Base-by-base conservation (phyloP, 2,113 vertebrate species). In the Aldabrachelys gigantea region DNA sequence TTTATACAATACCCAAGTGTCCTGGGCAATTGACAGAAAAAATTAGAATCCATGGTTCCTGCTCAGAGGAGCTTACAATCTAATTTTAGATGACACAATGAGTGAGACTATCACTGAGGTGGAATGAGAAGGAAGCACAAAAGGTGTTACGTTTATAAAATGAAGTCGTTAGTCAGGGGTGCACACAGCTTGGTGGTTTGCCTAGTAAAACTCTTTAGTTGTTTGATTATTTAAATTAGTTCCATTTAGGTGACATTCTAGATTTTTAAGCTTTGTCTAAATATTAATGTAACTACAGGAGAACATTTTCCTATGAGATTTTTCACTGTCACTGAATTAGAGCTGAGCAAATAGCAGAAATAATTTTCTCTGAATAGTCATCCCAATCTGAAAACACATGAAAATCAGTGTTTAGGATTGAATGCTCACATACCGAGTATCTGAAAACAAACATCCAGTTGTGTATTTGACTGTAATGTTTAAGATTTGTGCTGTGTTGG, bases 61-160 rank as follows among this genome's bases (percentile, higher is more conserved):
- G n/a, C 17, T 7, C 0, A 0, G 1, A 2, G 52, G 62, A 86
- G 47, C 4, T 80, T 0, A 0, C 29, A 75, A 52, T 10, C 19
- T 57, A 24, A 3, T 85, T 94, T 92, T 84, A 84, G 56, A 31
- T 35, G 10, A 47, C 38, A 22, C 75, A 41, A 27, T 76, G 41
- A 78, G 75, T 47, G 38, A 12, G 24, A 78, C 24, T 47, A 78
- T 44, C 41, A 76, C 5, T 76, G 41, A 17, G 11, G 10, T 35
- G 78, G 13, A 4, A 4, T 56, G 52, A 82, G 65, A 86, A 7
- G 12, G 1, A 25, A 86, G 12, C 65, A n/a, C 13, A 69, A 38
- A 69, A 69, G 65, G 19, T 35, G 35, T 19, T 38, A 69, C 8
- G 2, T 69, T 38, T 69, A 38, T 38, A 69, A 76, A 76, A 76